These are phyloP conservation scores for Myotis davidii DNA, from an alignment of 2,113 vertebrate genomes.

Conservation along the genomic window DNA sequence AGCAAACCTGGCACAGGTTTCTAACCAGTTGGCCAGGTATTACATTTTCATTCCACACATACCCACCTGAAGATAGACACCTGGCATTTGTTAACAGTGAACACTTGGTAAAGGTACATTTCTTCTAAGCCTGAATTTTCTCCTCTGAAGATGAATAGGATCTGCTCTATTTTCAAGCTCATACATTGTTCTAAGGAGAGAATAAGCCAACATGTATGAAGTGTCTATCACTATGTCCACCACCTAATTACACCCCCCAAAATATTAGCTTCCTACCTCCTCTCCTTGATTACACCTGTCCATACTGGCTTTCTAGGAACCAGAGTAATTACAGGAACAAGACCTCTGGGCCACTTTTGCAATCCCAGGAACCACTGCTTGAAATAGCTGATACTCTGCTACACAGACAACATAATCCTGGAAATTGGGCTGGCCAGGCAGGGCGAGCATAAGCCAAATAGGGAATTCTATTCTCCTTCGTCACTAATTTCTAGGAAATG, in stretches of 20 bases:
- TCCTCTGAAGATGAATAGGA: not conserved
- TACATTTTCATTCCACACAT: not conserved
- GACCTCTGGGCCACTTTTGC: not conserved
- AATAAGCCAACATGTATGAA: not conserved
- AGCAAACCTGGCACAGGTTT: not conserved
- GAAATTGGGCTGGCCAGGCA: not conserved
- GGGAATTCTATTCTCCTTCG: not conserved
- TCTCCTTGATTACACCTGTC: not conserved
- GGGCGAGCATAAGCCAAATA: not conserved
- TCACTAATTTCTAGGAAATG: not conserved
- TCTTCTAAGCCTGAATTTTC: not conserved
- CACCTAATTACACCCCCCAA: not conserved
- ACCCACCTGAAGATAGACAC: not conserved
- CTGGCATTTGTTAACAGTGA: not conserved
- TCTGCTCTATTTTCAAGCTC: not conserved
- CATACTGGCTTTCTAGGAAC: not conserved
- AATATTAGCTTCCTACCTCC: not conserved
- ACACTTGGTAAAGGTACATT: not conserved
- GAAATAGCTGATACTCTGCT: not conserved
- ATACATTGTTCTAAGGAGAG: not conserved
- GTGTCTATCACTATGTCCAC: rapidly evolving
- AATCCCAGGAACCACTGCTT: rapidly evolving
- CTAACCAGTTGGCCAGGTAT: too few species aligned
- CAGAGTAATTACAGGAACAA: not conserved
- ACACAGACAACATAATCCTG: not conserved